A percentile compares a stretch with the other conserved stretches of the same genome.
Evolutionary conservation across 1,140 invertebrate genomes (phyloP).

Genomic region (Brachionus asplanchnoidis): DNA sequence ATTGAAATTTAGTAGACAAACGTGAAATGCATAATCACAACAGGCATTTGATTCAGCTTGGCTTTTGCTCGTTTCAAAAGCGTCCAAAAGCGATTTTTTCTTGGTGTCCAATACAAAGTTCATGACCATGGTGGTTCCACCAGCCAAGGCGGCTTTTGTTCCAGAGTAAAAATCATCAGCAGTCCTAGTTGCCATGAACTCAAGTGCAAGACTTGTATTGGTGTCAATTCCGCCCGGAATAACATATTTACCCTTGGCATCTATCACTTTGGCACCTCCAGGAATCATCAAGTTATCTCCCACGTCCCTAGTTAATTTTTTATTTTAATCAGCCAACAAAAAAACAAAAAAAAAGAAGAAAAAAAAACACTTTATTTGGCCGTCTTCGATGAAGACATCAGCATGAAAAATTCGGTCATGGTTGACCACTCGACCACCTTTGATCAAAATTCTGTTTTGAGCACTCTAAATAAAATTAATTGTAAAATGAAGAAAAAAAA

Average conservation of each 20-base stretch:
- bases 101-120: conserved; percentile 46
- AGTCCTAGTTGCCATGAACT: conserved; percentile 74
- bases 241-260: conserved; percentile 73
- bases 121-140: conserved; percentile 85
- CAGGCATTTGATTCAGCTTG: conserved; percentile 92
- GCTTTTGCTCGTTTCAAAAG: conserved; percentile 80
- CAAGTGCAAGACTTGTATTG: conserved; percentile 78
- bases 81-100: conserved; percentile 67
- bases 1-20: conserved; percentile 84
- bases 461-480: neutral
- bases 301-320: conserved; percentile 59
- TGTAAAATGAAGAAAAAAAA: neutral
- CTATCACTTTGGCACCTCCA: conserved; percentile 69
- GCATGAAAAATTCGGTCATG: conserved; percentile 80
- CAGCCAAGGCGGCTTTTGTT: conserved; percentile 78
- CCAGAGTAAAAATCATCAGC: conserved; percentile 84
- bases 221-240: conserved; percentile 82
- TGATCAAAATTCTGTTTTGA: conserved; percentile 69
- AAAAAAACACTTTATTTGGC: conserved; percentile 64
- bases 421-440: conserved; percentile 90
- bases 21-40: conserved; percentile 92
- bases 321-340: neutral
- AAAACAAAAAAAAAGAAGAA: neutral
- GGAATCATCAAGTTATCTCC: conserved; percentile 76
- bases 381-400: conserved; percentile 90